Base-by-base conservation (phyloP, 2,888 invertebrate genomes). In the Drosophila colorata region DNA sequence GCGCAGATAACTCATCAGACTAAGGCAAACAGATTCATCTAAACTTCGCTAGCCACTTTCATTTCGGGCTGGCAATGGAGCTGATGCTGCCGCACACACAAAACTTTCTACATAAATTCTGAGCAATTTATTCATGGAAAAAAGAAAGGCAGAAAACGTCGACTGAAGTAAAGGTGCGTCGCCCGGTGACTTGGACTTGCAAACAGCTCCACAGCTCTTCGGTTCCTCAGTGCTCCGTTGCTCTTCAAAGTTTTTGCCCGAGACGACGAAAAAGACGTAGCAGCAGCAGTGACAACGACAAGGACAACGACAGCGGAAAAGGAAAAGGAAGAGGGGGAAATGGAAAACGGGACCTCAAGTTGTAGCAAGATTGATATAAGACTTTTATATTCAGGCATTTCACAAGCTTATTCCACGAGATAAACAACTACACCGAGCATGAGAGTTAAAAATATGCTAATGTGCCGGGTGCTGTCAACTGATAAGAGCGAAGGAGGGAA, bases 71-170 rank as follows among this genome's bases (percentile, higher is more conserved):
- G 59, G 38, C 52, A 37, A 16, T 44, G 37, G 48, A 47, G 56
- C 64, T 49, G 64, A 59, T n/a, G 48, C 60, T 20, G 20, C 5
- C 41, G 51, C 66, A 66, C 51, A 64, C 64, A 69, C 76, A 69
- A 87, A 86, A 86, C 85, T 86, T 86, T 86, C 51, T 79, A 78
- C 85, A 87, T 87, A 86, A 86, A 86, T 87, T 87, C 81, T 83
- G 78, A 78, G 85, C 83, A 86, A 86, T 86, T 86, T 86, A 86
- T 86, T 86, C 86, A 86, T 85, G 75, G 70, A 85, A 82, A 74
- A 69, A 72, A 64, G 37, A 56, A 38, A 9, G 16, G 16, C 48
- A 68, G 65, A 61, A 52, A 28, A 9, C 9, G 41, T 33, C 20
- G 51, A 63, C 38, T 56, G 37, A 53, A 51, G 68, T 35, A 63